Base-by-base conservation (phyloP, 2,888 invertebrate genomes). In the Thymelicus lineola region DNA sequence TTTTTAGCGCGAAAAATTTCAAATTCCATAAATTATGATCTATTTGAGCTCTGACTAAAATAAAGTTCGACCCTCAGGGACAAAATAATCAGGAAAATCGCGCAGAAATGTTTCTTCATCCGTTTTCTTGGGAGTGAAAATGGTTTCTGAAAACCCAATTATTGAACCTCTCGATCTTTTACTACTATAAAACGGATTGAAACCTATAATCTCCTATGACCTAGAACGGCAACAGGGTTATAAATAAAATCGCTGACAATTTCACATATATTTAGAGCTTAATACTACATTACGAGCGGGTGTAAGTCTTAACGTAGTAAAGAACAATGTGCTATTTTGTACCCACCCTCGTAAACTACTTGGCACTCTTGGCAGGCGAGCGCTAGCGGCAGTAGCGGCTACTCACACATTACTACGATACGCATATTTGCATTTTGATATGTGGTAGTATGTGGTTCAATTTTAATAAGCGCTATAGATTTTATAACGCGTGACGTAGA, bases 381-480 rank as follows among this genome's bases (percentile, higher is more conserved):
- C n/a, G 42, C 66, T 20, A 17, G 36, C 3, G 28, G 28, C 28
- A 28, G 28, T 28, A 28, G 50, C 42, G 20, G 38, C 17, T 45
- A 55, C 36, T 62, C 45, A 55, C 12, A 50, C 48, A 62, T 48
- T 12, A 50, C 35, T 62, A 17, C 63, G 63, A 50, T 36, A 46
- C 55, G 61, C 62, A 45, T 57, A 62, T 57, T 68, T 46, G 42
- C 45, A 38, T 63, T 50, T 15, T 36, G 55, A 53, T 67, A 62
- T 62, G 61, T 62, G 45, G 55, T 42, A 45, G 17, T 67, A 62
- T 62, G 61, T 62, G 45, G 55, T 42, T 55, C 14, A 68, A 68
- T 61, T 68, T 68, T 45, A 68, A 68, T 68, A 57, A 68, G 53
- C 67, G 61, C 53, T 45, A 62, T 17, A 57, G 67, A 61, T 67